phyloP scores from a whole-genome alignment of 2,797 vertebrate species.

The Macropodus opercularis region DNA sequence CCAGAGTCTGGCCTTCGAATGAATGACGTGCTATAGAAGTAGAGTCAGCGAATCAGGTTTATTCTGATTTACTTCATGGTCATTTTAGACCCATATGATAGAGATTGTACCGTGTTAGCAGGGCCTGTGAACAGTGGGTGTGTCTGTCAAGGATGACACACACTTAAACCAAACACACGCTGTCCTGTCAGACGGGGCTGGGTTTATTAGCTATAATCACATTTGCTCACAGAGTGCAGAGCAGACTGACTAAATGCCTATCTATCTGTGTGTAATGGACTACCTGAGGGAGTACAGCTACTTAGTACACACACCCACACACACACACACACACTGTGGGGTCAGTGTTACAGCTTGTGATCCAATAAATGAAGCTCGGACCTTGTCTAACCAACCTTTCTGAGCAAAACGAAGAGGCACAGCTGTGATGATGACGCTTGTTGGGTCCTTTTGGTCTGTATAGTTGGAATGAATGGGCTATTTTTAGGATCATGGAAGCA shows the following conservation, averaged over 20 bases:
- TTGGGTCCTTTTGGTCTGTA: slow-evolving; percentile 48
- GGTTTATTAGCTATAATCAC: slow-evolving; percentile 26
- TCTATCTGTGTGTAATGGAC: slow-evolving; percentile 29
- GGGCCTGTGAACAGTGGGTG: no score
- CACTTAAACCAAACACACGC: slow-evolving; percentile 12
- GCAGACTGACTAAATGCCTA: slow-evolving; percentile 33
- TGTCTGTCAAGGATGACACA: slow-evolving; percentile 3
- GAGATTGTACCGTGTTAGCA: no score
- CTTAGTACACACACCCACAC: not conserved
- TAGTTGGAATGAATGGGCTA: slow-evolving; percentile 68
- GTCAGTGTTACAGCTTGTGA: slow-evolving; percentile 35
- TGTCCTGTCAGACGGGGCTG: slow-evolving; percentile 1
- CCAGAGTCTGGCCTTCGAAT: not conserved
- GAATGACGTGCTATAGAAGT: no score
- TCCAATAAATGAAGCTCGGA: slow-evolving; percentile 13
- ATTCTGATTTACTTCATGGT: no score
- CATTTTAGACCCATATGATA: not conserved
- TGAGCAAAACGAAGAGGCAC: slow-evolving; percentile 32
- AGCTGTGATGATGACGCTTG: slow-evolving; percentile 41
- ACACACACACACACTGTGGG: slow-evolving; percentile 12
- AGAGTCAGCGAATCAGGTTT: no score
- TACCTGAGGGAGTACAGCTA: slow-evolving; percentile 26
- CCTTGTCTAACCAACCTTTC: slow-evolving; percentile 23
- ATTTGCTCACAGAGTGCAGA: slow-evolving; percentile 21
- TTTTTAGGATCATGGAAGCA: slow-evolving; percentile 68